Conservation (phyloP, 2,113 vertebrate genomes). For the Etheostoma spectabile region DNA sequence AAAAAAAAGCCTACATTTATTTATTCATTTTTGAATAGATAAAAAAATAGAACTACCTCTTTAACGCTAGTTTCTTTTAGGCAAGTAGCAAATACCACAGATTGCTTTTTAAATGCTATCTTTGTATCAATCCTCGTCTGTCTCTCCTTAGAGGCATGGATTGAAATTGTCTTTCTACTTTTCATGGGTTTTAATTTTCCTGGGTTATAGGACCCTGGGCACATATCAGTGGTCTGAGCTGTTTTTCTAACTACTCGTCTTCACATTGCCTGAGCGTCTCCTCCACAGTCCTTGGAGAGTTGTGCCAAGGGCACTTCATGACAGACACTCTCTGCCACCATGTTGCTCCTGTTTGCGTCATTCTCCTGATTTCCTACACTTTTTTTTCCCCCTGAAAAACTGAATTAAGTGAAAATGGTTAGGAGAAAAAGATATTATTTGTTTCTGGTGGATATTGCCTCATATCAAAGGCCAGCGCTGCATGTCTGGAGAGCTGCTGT, state of each 20-base stretch:
- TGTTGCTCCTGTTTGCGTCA: conserved; percentile 65
- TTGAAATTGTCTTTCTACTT: too few species aligned
- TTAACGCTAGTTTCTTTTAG: too few species aligned
- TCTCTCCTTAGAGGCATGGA: too few species aligned
- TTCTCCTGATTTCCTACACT: conserved; percentile 32
- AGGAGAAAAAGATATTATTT: conserved; percentile 55
- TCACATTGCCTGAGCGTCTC: not conserved
- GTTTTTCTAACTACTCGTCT: conserved; percentile 20
- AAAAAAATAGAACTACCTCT: too few species aligned
- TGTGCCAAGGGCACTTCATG: conserved; percentile 38
- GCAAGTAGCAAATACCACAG: too few species aligned
- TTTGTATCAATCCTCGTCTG: too few species aligned
- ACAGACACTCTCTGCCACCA: conserved; percentile 31
- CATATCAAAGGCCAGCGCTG: conserved; percentile 55
- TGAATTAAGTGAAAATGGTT: conserved; percentile 55
- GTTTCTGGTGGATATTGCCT: conserved; percentile 66
- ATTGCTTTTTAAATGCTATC: too few species aligned
- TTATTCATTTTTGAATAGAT: too few species aligned
- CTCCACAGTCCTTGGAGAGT: conserved; percentile 46
- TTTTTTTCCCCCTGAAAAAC: conserved; percentile 38
- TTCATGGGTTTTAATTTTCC: too few species aligned
- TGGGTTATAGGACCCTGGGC: not conserved
- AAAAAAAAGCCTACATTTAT: too few species aligned
- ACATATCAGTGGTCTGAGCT: not conserved
- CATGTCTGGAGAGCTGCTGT: conserved; percentile 7